Conservation (phyloP, 2,797 vertebrate genomes). For the Arrhamphus sclerolepis region DNA sequence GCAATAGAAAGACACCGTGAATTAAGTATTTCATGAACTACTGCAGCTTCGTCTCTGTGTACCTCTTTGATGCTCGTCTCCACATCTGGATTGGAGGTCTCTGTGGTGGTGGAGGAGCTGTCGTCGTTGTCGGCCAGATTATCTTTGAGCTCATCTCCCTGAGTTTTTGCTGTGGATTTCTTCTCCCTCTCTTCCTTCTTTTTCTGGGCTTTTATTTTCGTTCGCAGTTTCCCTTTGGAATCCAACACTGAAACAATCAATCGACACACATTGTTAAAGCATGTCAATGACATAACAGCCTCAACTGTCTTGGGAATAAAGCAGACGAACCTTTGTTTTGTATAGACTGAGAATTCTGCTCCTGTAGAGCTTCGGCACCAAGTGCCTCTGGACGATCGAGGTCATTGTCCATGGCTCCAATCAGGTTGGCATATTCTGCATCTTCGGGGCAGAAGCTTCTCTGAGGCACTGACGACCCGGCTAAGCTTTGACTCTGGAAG, state of each 20-base stretch:
- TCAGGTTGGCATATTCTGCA: conserved; percentile 86
- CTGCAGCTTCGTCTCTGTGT: not conserved
- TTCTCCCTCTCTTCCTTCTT: conserved; percentile 93
- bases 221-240: conserved; percentile 90
- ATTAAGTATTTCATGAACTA: not conserved
- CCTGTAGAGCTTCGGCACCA: conserved; percentile 83
- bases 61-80: conserved; percentile 93
- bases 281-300: not conserved
- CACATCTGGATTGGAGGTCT: conserved; percentile 96
- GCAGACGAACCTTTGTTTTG: conserved; percentile 89
- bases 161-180: conserved; percentile 84
- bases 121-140: conserved; percentile 91
- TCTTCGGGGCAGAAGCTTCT: conserved; percentile 86
- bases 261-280: not conserved
- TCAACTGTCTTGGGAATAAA: not conserved
- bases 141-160: conserved; percentile 93
- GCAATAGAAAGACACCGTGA: not conserved
- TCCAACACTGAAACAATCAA: conserved; percentile 53
- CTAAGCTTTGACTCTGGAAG: conserved; percentile 74
- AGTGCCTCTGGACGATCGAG: conserved; percentile 89
- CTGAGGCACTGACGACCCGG: conserved; percentile 45
- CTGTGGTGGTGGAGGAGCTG: conserved; percentile 98
- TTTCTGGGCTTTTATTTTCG: conserved; percentile 89
- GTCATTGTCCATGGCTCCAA: conserved; percentile 97
- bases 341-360: conserved; percentile 84